These are phyloP conservation scores for Arctopsyche grandis DNA, from an alignment of 1,140 invertebrate species.

Conservation along the genomic window DNA sequence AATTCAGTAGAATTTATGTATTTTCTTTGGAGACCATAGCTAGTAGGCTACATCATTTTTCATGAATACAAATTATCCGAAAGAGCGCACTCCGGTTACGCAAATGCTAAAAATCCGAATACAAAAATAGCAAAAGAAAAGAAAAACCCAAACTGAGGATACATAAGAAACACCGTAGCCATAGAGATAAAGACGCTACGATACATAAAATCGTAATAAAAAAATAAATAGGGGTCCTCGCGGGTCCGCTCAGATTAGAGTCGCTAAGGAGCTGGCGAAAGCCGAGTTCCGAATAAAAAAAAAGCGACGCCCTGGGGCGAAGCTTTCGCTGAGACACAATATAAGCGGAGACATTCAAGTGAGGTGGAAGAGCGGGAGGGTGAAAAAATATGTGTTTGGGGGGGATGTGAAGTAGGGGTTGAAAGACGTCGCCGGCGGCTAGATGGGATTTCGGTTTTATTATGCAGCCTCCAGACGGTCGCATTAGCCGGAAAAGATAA, in stretches of 20 bases:
- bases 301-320: conserved; percentile 16
- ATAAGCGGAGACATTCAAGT: conserved; percentile 5
- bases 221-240: conserved; percentile 31
- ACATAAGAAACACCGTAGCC: conserved; percentile 7
- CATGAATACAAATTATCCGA: conserved; percentile 38
- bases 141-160: conserved; percentile 21
- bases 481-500: conserved; percentile 28
- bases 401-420: background rate
- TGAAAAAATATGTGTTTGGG: background rate
- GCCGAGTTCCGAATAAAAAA: conserved; percentile 21
- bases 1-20: no score
- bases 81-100: background rate
- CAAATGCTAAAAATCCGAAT: background rate
- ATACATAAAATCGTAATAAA: conserved; percentile 4
- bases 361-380: background rate
- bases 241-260: conserved; percentile 30
- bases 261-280: conserved; percentile 36
- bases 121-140: conserved; percentile 12
- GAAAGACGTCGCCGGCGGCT: background rate
- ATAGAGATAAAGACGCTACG: background rate
- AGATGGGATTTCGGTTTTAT: conserved; percentile 29
- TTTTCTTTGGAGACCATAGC: no score
- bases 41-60: conserved; percentile 1
- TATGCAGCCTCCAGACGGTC: conserved; percentile 24
- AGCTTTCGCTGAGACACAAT: conserved; percentile 17